Evolutionary conservation across 2,113 vertebrate genomes (phyloP), one percentile per base, ranked within the genome.

Genomic region (Dascyllus trimaculatus): DNA sequence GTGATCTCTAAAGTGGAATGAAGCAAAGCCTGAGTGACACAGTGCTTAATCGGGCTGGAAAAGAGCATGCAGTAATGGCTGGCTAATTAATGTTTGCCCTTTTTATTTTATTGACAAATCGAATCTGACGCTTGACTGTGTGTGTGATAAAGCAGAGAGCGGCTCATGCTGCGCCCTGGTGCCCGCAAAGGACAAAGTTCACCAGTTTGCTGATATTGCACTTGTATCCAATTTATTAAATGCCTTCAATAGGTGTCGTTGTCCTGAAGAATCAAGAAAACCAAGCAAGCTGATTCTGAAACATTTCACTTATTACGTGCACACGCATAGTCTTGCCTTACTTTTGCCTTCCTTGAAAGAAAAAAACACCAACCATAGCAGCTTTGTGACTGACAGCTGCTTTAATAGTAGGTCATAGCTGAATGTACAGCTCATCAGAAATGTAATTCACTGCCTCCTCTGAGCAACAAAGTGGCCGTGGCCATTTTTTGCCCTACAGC

Each of bases 341-440:
- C 95, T 92, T 97, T 96, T 97, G 95, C 95, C 96, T 97, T 96
- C 94, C 78, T 70, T 17, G 52, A 85, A 85, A 88, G 72, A 46
- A 73, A 81, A 48, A 48, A 59, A 81, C 11, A 17, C 60, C 29
- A 68, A 63, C 48, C 22, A 0, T 5, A 25, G 49, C 56, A 48
- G 9, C 58, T 68, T 57, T 32, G 54, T 59, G 54, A 70, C 18
- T 54, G 71, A 64, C 69, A 11, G 77, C 49, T 56, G 51, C 62
- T 78, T 13, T 76, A 79, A 82, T 32, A 43, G 56, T 14, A 61
- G 56, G 61, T 24, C 60, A 64, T 64, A 56, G 63, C 54, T 22
- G 35, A 66, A 5, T 69, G 71, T 68, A 51, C 70, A 56, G 71
- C 81, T 84, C 75, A 67, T 84, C 75, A 78, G 67, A 75, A 80